A percentile compares a stretch with the other conserved stretches of the same genome.
Conservation (phyloP, 2,113 vertebrate genomes). For the Aptenodytes patagonicus region DNA sequence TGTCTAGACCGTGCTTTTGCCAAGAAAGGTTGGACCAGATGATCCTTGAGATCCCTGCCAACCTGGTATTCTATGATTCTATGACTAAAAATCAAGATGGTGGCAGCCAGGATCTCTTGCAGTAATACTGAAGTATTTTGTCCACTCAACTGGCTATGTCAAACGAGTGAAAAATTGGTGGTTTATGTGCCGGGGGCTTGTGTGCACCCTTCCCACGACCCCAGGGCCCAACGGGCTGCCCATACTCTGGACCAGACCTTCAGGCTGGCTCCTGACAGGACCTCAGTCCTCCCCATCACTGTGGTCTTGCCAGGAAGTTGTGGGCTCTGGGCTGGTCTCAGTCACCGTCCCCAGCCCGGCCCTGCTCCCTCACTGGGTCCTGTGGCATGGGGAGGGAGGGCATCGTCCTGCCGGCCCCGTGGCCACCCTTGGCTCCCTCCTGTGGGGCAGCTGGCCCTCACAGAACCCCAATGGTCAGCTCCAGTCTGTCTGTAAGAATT, state of each 20-base stretch:
- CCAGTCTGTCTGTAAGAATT: not conserved
- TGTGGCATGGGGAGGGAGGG: not conserved
- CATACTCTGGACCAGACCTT: not conserved
- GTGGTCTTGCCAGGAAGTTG: not conserved
- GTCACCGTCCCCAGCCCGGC: accelerated
- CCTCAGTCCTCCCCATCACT: not conserved
- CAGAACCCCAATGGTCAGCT: not conserved
- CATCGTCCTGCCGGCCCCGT: not conserved
- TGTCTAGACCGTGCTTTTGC: not conserved
- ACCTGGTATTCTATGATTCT: not conserved
- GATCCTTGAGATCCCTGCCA: not conserved
- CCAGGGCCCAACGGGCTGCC: not conserved
- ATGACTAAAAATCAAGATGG: not conserved
- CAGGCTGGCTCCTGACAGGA: not conserved
- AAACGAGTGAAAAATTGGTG: not conserved
- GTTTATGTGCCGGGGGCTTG: not conserved
- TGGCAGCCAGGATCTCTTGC: not conserved
- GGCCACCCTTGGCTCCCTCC: not conserved
- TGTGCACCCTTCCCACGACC: accelerated
- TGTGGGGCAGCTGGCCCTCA: accelerated
- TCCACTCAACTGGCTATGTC: not conserved
- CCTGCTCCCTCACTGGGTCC: not conserved
- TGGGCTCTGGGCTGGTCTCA: not conserved
- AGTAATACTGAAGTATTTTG: not conserved
- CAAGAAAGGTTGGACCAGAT: not conserved